Conservation (phyloP, 2,113 vertebrate genomes). For the Cairina moschata region DNA sequence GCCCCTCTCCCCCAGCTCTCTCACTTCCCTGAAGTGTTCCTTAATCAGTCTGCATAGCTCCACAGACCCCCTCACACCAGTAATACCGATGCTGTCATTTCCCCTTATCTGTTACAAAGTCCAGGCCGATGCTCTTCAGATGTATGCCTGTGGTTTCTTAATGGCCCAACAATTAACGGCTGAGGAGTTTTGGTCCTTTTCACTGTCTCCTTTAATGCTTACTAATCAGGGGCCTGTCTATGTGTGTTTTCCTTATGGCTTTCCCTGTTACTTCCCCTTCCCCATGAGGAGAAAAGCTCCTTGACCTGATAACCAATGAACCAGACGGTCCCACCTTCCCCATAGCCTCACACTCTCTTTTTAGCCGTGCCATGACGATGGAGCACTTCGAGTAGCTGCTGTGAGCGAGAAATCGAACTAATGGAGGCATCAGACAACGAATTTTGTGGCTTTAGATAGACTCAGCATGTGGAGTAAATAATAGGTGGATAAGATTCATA, state of each 20-base stretch:
- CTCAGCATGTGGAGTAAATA: background rate
- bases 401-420: background rate
- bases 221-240: background rate
- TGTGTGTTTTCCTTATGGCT: background rate
- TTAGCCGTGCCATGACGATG: accelerated
- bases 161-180: background rate
- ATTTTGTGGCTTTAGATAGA: background rate
- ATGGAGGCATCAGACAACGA: background rate
- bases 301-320: background rate
- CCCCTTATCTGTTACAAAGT: background rate
- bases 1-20: background rate
- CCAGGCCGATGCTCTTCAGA: background rate
- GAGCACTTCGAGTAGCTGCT: background rate
- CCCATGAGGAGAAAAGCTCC: background rate
- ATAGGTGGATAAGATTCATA: background rate
- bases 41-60: background rate
- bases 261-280: background rate
- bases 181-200: background rate
- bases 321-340: background rate
- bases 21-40: background rate
- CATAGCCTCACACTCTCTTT: background rate
- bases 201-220: background rate
- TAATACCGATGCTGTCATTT: accelerated
- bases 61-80: accelerated
- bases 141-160: background rate